Evolutionary conservation across 2,797 vertebrate species (phyloP).

Genomic region (Cryptoblepharus egeriae): DNA sequence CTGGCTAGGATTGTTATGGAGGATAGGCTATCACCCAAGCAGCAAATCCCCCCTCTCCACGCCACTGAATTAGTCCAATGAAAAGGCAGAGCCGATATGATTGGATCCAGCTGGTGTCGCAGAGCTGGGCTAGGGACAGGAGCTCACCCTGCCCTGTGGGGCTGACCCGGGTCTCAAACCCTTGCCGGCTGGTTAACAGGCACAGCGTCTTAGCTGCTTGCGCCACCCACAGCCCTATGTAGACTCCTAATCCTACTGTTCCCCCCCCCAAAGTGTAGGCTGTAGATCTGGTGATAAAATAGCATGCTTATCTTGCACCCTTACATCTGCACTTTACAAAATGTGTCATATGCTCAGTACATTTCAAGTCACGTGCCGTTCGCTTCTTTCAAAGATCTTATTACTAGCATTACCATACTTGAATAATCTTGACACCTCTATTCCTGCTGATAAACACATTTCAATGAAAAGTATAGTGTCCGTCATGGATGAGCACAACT

Average conservation of each 20-base stretch:
- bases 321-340: slow-evolving; percentile 1
- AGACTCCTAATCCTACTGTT: background rate
- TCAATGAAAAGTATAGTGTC: slow-evolving; percentile 27
- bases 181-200: too few relatives aligned
- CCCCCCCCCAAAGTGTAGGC: background rate
- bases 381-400: slow-evolving; percentile 37
- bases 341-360: slow-evolving; percentile 14
- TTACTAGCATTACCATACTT: slow-evolving; percentile 6
- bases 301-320: background rate
- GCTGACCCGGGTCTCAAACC: too few relatives aligned
- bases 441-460: slow-evolving; percentile 36
- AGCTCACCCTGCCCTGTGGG: too few relatives aligned
- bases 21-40: too few relatives aligned
- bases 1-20: too few relatives aligned
- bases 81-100: too few relatives aligned
- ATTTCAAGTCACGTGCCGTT: slow-evolving; percentile 22
- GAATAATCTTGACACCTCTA: background rate
- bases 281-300: background rate
- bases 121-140: too few relatives aligned
- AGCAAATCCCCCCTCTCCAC: too few relatives aligned
- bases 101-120: too few relatives aligned
- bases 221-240: too few relatives aligned
- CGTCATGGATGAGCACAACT: slow-evolving; percentile 35
- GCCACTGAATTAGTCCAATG: too few relatives aligned
- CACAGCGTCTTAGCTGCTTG: too few relatives aligned